Conservation (phyloP, 1,140 invertebrate species). For the Lerema accius region DNA sequence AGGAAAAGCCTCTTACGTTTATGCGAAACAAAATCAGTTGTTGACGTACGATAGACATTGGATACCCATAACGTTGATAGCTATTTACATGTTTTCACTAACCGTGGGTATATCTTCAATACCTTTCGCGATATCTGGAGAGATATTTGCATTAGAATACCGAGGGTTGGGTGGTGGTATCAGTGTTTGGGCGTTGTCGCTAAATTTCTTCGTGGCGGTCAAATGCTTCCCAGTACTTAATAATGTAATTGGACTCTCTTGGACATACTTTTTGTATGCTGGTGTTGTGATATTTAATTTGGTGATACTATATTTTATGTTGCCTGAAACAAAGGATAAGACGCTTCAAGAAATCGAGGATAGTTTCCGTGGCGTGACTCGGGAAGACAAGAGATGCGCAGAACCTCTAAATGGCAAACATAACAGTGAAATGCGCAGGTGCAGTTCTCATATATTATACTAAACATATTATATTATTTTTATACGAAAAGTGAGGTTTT, state of each 20-base stretch:
- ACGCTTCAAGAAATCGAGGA: slow-evolving; percentile 76
- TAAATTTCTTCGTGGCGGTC: slow-evolving; percentile 70
- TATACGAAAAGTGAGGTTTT: too few relatives aligned
- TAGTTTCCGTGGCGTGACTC: slow-evolving; percentile 51
- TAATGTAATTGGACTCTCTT: slow-evolving; percentile 51
- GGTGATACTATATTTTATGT: slow-evolving; percentile 56
- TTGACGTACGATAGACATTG: slow-evolving; percentile 57
- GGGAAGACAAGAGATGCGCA: slow-evolving; percentile 47
- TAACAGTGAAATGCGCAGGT: slow-evolving; percentile 55
- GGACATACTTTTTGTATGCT: slow-evolving; percentile 66
- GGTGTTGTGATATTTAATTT: slow-evolving; percentile 55
- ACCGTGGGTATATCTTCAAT: slow-evolving; percentile 72
- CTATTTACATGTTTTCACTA: slow-evolving; percentile 70
- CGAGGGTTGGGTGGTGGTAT: slow-evolving; percentile 70
- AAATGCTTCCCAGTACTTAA: slow-evolving; percentile 69
- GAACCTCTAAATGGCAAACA: slow-evolving; percentile 52
- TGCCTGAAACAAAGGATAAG: slow-evolving; percentile 76
- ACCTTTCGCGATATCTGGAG: slow-evolving; percentile 71
- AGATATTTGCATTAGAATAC: slow-evolving; percentile 73
- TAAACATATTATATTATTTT: too few relatives aligned
- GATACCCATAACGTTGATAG: slow-evolving; percentile 66
- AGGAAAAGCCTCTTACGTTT: slow-evolving; percentile 62
- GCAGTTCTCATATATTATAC: slow-evolving; percentile 69
- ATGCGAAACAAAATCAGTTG: slow-evolving; percentile 49
- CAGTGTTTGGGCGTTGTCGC: slow-evolving; percentile 59